A percentile compares a stretch with the other conserved stretches of the same genome.
Evolutionary conservation across 2,113 vertebrate species (phyloP).

Genomic region (Ahaetulla prasina): DNA sequence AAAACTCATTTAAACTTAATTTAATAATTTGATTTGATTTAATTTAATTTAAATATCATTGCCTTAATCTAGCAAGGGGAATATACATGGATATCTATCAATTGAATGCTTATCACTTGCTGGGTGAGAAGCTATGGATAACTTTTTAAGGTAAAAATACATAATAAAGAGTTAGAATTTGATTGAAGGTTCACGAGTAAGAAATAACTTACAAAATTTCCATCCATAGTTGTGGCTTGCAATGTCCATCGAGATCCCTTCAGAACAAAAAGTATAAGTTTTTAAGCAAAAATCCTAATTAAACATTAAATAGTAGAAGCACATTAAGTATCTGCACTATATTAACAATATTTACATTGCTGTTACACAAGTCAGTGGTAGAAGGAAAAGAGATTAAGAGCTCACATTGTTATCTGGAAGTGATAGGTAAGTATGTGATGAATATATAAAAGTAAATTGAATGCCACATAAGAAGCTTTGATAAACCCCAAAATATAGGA

Average conservation of each 20-base stretch:
- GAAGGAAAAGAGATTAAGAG: not conserved
- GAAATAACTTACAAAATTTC: slow-evolving; percentile 82
- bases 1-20: not conserved
- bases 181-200: not conserved
- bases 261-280: slow-evolving; percentile 11
- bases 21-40: not conserved
- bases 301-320: not conserved
- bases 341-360: not conserved
- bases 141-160: not conserved
- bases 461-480: not conserved
- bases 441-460: not conserved
- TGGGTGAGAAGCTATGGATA: not conserved
- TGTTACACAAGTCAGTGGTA: not conserved
- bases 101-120: not conserved
- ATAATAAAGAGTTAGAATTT: not conserved
- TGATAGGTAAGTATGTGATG: not conserved
- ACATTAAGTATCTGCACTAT: not conserved
- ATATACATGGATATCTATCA: not conserved
- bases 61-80: not conserved
- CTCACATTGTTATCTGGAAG: not conserved
- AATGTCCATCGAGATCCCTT: slow-evolving; percentile 96
- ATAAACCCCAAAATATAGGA: not conserved
- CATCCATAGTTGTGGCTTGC: slow-evolving; percentile 88
- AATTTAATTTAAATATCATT: not conserved
- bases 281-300: not conserved